Conservation (phyloP, 1,140 invertebrate species). For the Caenorhabditis remanei region DNA sequence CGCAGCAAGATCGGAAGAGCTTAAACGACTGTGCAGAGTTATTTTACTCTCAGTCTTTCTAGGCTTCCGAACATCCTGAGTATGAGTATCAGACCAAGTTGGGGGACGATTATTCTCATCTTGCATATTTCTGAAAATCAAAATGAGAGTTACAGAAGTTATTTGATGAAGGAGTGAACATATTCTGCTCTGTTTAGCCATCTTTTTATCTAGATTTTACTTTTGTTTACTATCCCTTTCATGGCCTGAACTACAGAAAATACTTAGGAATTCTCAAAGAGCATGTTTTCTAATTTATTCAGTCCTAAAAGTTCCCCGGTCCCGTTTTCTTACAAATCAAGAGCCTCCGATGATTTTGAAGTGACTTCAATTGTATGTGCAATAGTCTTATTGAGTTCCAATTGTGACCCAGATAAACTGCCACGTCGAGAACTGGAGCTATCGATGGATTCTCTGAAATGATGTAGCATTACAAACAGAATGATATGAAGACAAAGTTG, state of each 20-base stretch:
- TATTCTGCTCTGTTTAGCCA: too few relatives aligned
- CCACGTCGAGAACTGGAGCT: conserved; percentile 34
- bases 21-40: conserved; percentile 32
- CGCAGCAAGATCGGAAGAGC: conserved; percentile 10
- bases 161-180: too few relatives aligned
- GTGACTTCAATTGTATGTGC: conserved; percentile 44
- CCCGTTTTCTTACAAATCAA: conserved; percentile 22
- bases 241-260: too few relatives aligned
- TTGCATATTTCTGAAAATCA: conserved; percentile 11
- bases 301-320: too few relatives aligned
- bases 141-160: too few relatives aligned
- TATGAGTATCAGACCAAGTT: conserved; percentile 25
- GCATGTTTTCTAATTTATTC: too few relatives aligned
- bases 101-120: conserved; percentile 47
- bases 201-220: too few relatives aligned
- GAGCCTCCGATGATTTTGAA: conserved; percentile 26
- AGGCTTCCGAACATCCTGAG: neutral
- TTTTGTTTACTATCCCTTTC: too few relatives aligned
- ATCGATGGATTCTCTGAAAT: conserved; percentile 57
- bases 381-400: conserved; percentile 19
- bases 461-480: conserved; percentile 36
- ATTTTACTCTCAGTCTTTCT: conserved; percentile 36
- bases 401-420: conserved; percentile 25
- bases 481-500: conserved; percentile 17
- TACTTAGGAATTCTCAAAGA: too few relatives aligned